Evolutionary conservation across 1,140 invertebrate genomes (phyloP).

Genomic region (Brachionus paranguensis): DNA sequence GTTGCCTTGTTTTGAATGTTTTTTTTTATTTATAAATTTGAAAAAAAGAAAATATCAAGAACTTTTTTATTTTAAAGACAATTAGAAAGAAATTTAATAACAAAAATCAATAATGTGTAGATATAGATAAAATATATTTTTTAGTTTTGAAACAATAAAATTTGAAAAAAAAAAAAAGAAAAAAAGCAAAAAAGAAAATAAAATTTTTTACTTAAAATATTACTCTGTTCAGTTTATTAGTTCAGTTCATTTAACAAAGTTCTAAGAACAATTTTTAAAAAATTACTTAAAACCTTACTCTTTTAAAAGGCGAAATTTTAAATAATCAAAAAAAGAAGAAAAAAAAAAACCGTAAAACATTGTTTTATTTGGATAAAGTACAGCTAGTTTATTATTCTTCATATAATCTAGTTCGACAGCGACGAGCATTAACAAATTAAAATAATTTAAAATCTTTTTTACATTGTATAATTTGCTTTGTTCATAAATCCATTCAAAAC

Average conservation of each 20-base stretch:
- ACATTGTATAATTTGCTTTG: background rate
- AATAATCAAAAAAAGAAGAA: background rate
- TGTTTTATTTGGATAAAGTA: background rate
- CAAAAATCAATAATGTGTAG: background rate
- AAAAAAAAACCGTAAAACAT: background rate
- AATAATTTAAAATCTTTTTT: background rate
- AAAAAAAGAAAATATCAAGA: slow-evolving; percentile 2
- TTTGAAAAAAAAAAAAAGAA: background rate
- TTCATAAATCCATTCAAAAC: background rate
- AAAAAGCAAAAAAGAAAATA: background rate
- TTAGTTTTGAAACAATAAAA: background rate
- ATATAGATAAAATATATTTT: background rate
- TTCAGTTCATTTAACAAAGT: background rate
- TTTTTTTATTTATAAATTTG: background rate
- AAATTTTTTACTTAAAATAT: background rate
- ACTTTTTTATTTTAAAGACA: background rate
- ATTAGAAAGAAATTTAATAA: background rate
- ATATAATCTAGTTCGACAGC: background rate
- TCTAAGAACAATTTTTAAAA: background rate
- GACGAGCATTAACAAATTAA: background rate
- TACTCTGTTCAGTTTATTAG: background rate
- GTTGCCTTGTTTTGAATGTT: background rate
- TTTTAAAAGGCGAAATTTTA: background rate
- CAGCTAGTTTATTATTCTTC: background rate
- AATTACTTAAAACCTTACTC: background rate